A percentile compares a stretch with the other conserved stretches of the same genome.
Conservation (phyloP, 2,113 vertebrate genomes). For the Hypanus sabinus region DNA sequence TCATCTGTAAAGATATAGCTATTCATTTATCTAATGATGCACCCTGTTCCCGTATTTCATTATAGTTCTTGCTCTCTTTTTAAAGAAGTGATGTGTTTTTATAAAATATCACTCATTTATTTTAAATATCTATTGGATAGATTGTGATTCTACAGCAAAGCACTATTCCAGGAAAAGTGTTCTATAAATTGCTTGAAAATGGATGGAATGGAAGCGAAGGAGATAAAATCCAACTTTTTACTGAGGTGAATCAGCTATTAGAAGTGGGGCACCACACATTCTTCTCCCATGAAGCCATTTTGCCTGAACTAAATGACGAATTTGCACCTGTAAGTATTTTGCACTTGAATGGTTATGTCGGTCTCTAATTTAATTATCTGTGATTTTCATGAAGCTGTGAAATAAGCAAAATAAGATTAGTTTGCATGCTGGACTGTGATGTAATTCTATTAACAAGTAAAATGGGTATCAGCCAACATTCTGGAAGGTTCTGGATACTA, state of each 20-base stretch:
- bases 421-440: not conserved
- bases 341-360: not conserved
- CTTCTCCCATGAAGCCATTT: conserved; percentile 68
- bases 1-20: too few relatives aligned
- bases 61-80: not conserved
- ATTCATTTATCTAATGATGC: not conserved
- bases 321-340: conserved; percentile 73
- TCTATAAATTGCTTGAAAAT: conserved; percentile 65
- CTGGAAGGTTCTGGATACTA: not conserved
- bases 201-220: conserved; percentile 80
- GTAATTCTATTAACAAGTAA: not conserved
- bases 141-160: conserved; percentile 84
- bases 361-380: not conserved
- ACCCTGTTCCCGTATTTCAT: not conserved
- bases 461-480: not conserved
- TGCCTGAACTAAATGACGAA: conserved; percentile 80
- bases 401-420: not conserved
- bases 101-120: not conserved
- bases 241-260: conserved; percentile 73
- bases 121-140: conserved; percentile 48
- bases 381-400: not conserved
- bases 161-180: conserved; percentile 67
- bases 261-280: conserved; percentile 76
- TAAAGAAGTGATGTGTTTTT: not conserved
- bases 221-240: conserved; percentile 71